Evolutionary conservation across 1,140 invertebrate genomes (phyloP).

Genomic region (Lasioglossum baleicum): DNA sequence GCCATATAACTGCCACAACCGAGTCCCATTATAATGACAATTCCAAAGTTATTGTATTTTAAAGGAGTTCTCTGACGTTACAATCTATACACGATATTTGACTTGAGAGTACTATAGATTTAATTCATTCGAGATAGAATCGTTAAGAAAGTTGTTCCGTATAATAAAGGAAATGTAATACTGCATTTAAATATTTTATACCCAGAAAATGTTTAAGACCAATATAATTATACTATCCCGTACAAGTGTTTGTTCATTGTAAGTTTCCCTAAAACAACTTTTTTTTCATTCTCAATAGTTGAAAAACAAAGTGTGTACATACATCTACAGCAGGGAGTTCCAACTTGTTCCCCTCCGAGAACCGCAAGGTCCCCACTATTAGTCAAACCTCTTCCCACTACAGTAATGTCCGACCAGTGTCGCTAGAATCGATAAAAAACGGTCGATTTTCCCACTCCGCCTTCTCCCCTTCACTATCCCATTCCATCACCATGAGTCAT

Average conservation of each 20-base stretch:
- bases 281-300: background rate
- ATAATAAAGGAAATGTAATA: background rate
- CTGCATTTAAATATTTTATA: background rate
- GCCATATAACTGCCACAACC: background rate
- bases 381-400: no score
- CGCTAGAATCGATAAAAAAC: no score
- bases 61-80: background rate
- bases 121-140: background rate
- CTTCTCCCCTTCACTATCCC: no score
- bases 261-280: background rate
- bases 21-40: background rate
- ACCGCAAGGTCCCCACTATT: no score
- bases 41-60: constrained; percentile 17
- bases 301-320: background rate
- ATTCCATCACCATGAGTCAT: no score
- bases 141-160: background rate
- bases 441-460: no score
- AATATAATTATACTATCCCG: background rate
- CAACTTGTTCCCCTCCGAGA: no score
- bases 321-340: background rate
- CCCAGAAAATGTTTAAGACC: background rate
- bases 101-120: background rate
- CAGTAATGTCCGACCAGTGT: no score
- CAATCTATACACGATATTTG: background rate
- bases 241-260: background rate